Base-by-base conservation (phyloP, 1,140 invertebrate genomes). In the Temnothorax nylanderi region DNA sequence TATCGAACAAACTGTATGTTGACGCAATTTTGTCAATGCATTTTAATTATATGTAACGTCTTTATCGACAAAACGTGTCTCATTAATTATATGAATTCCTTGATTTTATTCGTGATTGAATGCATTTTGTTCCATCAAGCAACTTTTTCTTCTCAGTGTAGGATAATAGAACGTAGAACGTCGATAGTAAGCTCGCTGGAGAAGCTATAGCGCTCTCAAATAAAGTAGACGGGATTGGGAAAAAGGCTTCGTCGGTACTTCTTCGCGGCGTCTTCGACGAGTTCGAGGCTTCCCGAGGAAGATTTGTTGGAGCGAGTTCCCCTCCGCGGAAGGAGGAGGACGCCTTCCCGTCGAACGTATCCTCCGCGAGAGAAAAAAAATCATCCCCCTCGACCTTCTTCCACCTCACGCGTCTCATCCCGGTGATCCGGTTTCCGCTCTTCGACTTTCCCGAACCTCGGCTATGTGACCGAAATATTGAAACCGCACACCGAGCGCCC, bases 391-490 rank as follows among this genome's bases (percentile, higher is more conserved):
- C 76, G 32, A 67, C 64, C 81, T 65, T 67, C 58, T 56, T 85
- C 58, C 47, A 34, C n/a, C 18, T n/a, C 44, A 54, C 71, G n/a
- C 56, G n/a, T 82, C 71, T 44, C n/a, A 62, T 13, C 41, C 26
- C 44, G 37, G 49, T 72, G 58, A 67, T 65, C 72, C 58, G 62
- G 49, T 76, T 80, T 84, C 62, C 56, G 44, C 37, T 72, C 54
- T 67, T 82, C 74, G 51, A 11, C 76, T 62, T 75, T 71, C 37
- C 62, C 54, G 54, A 78, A 64, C 67, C 49, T 88, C 60, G 54
- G 89, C 87, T 90, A 90, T 91, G 86, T 87, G 88, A 88, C 88
- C 87, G 90, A 92, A 93, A 92, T 93, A 93, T 92, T 92, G 90
- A 90, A 91, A 93, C 91, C 85, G 4, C 64, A 87, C 78, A 84